Evolutionary conservation across 2,797 vertebrate species (phyloP).

Genomic region (Clarias fuscus): DNA sequence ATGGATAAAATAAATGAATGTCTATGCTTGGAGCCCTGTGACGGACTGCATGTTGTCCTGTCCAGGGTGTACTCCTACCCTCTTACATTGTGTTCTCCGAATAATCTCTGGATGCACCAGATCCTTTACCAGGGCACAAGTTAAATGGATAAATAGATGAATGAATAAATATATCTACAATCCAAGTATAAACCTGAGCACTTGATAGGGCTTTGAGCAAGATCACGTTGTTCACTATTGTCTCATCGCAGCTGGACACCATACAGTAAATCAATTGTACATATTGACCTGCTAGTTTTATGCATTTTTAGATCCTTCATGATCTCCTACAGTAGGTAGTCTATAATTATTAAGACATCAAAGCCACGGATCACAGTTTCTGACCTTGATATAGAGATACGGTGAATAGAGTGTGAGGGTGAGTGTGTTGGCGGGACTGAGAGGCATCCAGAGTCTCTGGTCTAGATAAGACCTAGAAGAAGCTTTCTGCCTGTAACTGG

Average conservation of each 20-base stretch:
- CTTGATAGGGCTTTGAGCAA: too few relatives aligned
- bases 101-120: not conserved
- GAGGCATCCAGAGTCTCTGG: not conserved
- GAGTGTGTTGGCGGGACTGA: not conserved
- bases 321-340: conserved; percentile 17
- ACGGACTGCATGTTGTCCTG: not conserved
- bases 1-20: not conserved
- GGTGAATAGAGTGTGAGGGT: not conserved
- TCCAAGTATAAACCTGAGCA: not conserved
- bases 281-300: not conserved
- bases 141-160: not conserved
- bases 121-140: not conserved
- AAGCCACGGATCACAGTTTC: conserved; percentile 20
- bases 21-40: not conserved
- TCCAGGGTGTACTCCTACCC: not conserved
- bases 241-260: not conserved
- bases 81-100: not conserved
- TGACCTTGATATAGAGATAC: conserved; percentile 32
- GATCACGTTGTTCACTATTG: not conserved
- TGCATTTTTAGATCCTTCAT: conserved; percentile 16
- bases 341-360: conserved; percentile 39
- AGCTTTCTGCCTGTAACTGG: conserved; percentile 17
- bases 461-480: conserved; percentile 10
- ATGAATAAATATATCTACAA: not conserved
- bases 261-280: not conserved